Evolutionary conservation across 2,113 vertebrate genomes (phyloP), one percentile per base, ranked within the genome.

Genomic region (Gymnarchus niloticus): DNA sequence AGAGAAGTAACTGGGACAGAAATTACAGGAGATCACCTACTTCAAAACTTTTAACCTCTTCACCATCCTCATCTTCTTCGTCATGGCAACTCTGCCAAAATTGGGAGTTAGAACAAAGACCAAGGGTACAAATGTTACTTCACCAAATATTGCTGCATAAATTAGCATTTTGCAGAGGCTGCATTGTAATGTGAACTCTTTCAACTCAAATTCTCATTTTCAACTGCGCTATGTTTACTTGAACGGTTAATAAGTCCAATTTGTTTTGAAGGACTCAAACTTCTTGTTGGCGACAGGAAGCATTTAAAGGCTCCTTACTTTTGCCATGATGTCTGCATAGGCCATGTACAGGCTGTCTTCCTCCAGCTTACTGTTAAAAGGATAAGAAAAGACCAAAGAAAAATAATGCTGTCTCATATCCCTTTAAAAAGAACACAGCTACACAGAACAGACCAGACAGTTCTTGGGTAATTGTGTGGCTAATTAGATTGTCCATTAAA

Each of bases 21-120:
- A n/a, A 59, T 44, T 6, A 46, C 44, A 61, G 48, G 37, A 83
- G 56, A 48, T n/a, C 41, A 88, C 96, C 93, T 95, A 99, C 98
- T 94, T 99, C 98, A 94, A 99, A 99, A 90, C 96, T 99, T 91
- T 98, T 98, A 76, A 99, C 97, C 93, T 99, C 97, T 90, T 97
- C 97, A 56, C 96, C 94, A 69, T 98, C 97, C 46, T 99, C 97
- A 69, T 99, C 97, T 69, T 97, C 97, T 91, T 98, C 98, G 89
- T 98, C 97, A 87, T 99, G 97, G 91, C 97, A 99, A 88, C 98
- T 99, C 97, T 99, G 92, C 88, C 8, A 87, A 0, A 82, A 89
- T 52, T 8, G 88, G 84, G 84, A 81, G 3, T 92, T 87, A 65
- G 83, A 6, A 8, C 19, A 81, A 48, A 9, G 61, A 33, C 19